Percentiles rank a stretch among this genome's conserved stretches.
Evolutionary conservation across 2,113 vertebrate genomes (phyloP).

Genomic region (Turnix velox): DNA sequence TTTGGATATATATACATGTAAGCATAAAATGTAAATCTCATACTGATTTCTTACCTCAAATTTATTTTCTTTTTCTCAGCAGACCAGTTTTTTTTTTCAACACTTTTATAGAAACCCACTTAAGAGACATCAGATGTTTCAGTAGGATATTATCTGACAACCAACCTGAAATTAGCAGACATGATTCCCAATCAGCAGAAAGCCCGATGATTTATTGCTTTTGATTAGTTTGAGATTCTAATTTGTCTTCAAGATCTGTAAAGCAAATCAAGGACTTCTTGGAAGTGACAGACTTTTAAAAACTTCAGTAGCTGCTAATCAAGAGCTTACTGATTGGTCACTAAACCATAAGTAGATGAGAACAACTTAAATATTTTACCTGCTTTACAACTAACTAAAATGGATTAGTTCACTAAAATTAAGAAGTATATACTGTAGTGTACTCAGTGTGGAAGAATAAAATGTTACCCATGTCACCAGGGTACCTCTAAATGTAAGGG

Average conservation of each 20-base stretch:
- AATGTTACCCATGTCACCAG: not conserved
- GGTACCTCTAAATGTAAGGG: not conserved
- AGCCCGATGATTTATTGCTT: constrained; percentile 44
- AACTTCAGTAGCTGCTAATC: constrained; percentile 40
- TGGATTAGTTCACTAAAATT: not conserved
- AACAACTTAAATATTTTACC: not conserved
- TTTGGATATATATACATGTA: not conserved
- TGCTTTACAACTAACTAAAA: not conserved
- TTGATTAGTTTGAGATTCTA: constrained; percentile 43
- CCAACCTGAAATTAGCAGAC: constrained; percentile 8
- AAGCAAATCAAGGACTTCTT: constrained; percentile 43
- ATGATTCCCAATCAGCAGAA: constrained; percentile 47
- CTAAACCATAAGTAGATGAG: not conserved
- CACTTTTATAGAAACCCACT: not conserved
- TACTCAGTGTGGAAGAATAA: not conserved
- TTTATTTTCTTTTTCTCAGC: not conserved
- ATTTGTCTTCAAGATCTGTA: constrained; percentile 49
- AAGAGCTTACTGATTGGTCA: constrained; percentile 42
- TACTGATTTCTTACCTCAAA: not conserved
- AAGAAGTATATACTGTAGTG: not conserved
- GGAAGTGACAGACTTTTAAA: constrained; percentile 41
- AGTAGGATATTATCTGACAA: constrained; percentile 47
- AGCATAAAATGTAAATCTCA: not conserved
- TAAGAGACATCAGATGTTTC: constrained; percentile 35
- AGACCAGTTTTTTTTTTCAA: not conserved